Percentiles rank a stretch among this genome's conserved stretches.
Evolutionary conservation across 2,113 vertebrate species (phyloP).

Genomic region (Antechinus flavipes): DNA sequence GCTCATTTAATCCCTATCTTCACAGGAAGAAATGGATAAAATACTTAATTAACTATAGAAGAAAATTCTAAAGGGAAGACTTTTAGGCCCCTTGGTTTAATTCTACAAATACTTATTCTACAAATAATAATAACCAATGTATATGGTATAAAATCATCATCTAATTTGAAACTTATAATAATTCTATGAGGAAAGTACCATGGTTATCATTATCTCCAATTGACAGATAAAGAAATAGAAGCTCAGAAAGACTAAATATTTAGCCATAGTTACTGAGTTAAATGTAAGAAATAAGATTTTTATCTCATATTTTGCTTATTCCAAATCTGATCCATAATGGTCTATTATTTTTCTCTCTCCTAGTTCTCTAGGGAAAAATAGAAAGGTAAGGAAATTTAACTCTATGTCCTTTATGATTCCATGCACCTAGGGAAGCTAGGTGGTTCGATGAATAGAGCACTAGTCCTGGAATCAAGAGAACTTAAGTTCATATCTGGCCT

Average conservation of each 20-base stretch:
- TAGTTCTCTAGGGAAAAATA: neutral
- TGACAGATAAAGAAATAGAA: neutral
- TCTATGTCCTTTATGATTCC: neutral
- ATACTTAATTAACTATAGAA: neutral
- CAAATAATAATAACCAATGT: neutral
- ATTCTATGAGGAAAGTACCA: neutral
- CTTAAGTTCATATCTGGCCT: no score
- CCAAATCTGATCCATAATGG: neutral
- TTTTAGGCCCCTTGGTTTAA: neutral
- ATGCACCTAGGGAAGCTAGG: no score
- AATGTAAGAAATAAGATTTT: neutral
- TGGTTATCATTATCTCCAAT: neutral
- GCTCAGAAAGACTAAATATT: neutral
- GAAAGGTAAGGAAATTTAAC: neutral
- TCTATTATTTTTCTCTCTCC: neutral
- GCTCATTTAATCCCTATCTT: neutral
- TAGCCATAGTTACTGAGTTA: neutral
- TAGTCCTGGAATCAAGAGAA: no score
- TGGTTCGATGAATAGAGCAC: no score
- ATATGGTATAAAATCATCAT: neutral
- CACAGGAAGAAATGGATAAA: constrained; percentile 23
- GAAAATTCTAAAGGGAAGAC: neutral
- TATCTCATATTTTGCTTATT: neutral
- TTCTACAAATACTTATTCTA: neutral
- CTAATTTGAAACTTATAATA: neutral